Evolutionary conservation across 1,140 invertebrate genomes (phyloP).

Genomic region (Eriosoma lanigerum): DNA sequence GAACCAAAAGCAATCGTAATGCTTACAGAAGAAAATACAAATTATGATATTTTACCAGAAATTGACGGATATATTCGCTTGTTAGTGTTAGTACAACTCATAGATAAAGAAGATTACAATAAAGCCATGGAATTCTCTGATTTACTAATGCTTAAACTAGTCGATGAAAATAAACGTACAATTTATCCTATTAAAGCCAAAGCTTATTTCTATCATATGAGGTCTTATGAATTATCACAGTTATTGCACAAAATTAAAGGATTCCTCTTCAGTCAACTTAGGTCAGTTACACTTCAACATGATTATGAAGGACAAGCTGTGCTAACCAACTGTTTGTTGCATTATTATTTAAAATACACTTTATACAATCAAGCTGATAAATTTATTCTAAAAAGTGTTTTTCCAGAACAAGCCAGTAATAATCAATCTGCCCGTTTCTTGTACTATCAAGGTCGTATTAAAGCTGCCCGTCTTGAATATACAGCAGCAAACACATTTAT

Average conservation of each 20-base stretch:
- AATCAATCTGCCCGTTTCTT: conserved; percentile 98
- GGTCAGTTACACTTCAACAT: conserved; percentile 92
- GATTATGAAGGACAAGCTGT: conserved; percentile 97
- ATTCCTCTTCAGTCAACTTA: conserved; percentile 85
- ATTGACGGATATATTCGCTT: conserved; percentile 95
- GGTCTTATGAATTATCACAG: conserved; percentile 88
- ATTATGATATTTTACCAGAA: conserved; percentile 82
- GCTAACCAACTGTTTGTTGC: conserved; percentile 89
- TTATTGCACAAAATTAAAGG: conserved; percentile 84
- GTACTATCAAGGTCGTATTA: conserved; percentile 96
- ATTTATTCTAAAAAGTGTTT: conserved; percentile 92
- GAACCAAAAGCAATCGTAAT: conserved; percentile 68
- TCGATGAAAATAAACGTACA: conserved; percentile 84
- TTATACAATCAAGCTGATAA: conserved; percentile 95
- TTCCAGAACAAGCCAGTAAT: conserved; percentile 95
- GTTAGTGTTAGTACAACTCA: conserved; percentile 83
- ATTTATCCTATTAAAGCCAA: conserved; percentile 93
- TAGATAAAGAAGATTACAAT: conserved; percentile 79
- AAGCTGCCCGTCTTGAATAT: conserved; percentile 95
- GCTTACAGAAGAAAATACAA: conserved; percentile 65
- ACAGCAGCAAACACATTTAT: conserved; percentile 95
- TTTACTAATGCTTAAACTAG: conserved; percentile 82
- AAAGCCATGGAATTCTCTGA: conserved; percentile 81
- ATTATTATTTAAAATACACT: conserved; percentile 95
- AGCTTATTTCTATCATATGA: conserved; percentile 95